Percentiles rank a stretch among this genome's conserved stretches.
phyloP scores from a whole-genome alignment of 2,797 vertebrate genomes.

The Gymnopithys bicolor region DNA sequence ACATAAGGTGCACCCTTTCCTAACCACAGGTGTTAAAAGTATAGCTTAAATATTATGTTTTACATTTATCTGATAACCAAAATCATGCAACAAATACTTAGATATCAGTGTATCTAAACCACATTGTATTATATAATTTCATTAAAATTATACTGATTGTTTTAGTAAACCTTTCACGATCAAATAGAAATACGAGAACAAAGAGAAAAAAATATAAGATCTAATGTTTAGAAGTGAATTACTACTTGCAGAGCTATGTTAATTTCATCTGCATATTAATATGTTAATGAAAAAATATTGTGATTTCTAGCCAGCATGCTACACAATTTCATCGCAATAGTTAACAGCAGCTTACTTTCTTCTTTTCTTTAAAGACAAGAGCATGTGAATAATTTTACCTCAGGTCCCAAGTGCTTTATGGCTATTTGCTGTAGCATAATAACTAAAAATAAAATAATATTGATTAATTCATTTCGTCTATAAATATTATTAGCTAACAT shows the following conservation, averaged over 20 bases:
- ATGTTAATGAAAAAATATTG: background rate
- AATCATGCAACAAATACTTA: background rate
- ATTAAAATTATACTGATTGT: background rate
- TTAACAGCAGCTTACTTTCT: background rate
- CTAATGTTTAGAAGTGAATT: background rate
- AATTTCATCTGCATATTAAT: background rate
- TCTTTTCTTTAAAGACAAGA: background rate
- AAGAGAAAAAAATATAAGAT: background rate
- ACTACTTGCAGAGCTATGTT: background rate
- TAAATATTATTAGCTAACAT: background rate
- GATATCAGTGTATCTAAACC: background rate
- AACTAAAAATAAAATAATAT: background rate
- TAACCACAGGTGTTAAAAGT: background rate
- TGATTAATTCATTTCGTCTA: background rate
- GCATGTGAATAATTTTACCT: background rate
- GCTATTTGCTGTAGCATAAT: background rate
- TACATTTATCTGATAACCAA: background rate
- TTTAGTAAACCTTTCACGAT: background rate
- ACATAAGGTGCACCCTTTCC: background rate
- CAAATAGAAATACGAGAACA: background rate
- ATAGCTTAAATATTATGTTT: background rate
- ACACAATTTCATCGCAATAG: background rate
- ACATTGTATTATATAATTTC: background rate
- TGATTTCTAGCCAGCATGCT: background rate
- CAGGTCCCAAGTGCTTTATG: background rate